phyloP scores from a whole-genome alignment of 2,113 vertebrate genomes.

The Pristiophorus japonicus region DNA sequence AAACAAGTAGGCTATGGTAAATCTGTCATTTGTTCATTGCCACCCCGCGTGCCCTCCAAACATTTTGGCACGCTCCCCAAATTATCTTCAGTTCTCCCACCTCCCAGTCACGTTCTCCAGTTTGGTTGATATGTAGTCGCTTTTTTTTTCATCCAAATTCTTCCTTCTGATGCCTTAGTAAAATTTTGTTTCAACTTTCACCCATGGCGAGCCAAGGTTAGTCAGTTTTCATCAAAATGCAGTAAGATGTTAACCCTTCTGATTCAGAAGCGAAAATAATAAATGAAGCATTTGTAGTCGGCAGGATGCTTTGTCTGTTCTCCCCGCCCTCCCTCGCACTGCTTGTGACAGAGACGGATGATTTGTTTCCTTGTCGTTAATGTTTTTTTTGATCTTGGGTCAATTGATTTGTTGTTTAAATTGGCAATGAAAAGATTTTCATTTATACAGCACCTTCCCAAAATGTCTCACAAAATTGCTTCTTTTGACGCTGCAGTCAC shows the following conservation, averaged over 20 bases:
- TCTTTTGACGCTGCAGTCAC: neutral
- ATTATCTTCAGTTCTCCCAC: neutral
- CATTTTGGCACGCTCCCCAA: too few relatives aligned
- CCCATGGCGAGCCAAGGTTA: neutral
- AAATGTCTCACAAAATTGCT: neutral
- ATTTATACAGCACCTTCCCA: neutral
- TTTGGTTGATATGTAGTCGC: neutral
- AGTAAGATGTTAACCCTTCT: neutral
- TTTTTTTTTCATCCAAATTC: neutral
- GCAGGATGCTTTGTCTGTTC: neutral
- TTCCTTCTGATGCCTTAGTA: neutral
- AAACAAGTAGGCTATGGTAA: neutral
- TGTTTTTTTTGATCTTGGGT: neutral
- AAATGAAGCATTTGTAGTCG: neutral
- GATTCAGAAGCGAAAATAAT: neutral
- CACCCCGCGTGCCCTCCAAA: neutral
- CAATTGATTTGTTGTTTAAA: neutral
- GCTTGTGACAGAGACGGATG: neutral
- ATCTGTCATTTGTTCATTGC: neutral
- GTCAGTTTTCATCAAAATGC: neutral
- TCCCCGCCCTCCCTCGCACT: too few relatives aligned
- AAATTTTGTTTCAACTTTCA: neutral
- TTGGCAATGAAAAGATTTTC: neutral
- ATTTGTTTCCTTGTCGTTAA: neutral
- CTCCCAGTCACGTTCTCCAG: neutral